Evolutionary conservation across 2,797 vertebrate genomes (phyloP), one percentile per base, ranked within the genome.

Genomic region (Poeciliopsis paucimaculata): DNA sequence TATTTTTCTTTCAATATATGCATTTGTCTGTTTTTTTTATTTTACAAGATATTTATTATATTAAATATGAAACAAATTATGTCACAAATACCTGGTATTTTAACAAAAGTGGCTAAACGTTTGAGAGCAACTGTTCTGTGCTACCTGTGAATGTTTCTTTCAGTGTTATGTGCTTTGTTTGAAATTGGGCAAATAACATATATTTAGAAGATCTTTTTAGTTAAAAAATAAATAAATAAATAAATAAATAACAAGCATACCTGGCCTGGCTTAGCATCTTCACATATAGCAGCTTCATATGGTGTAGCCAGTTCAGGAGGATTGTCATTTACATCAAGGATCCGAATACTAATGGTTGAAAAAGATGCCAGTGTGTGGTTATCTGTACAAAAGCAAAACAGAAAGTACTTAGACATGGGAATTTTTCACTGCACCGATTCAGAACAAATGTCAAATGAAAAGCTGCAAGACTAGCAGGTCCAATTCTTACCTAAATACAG

Each of bases 251-350:
- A 79, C 79, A 83, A 73, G 71, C 73, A 77, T 84, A 99, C 98
- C 97, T 99, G 97, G 26, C 97, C 98, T n/a, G 98, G 97, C 92
- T 98, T 97, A 90, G 97, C 96, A 13, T 99, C 97, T 92, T 99
- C 98, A 47, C 98, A 99, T 84, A 99, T 96, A 0, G 97, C 96
- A 0, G 97, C 97, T 92, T 99, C 98, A 0, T 97, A 98, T 0
- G 98, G 98, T 0, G 96, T 97, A 84, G 98, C 97, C 60, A 99
- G 95, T 79, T 99, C 97, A 0, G 98, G 98, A 0, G 98, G 98
- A 82, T 99, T 99, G 94, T 99, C 98, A 0, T 99, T 99, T 78
- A 99, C 98, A 0, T 99, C 98, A 92, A 99, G 95, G 93, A 99
- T 99, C 39, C 97, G 97, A 88, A 99, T 98, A 70, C 96, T 96